phyloP scores from a whole-genome alignment of 2,113 vertebrate species.

The Amia ocellicauda region DNA sequence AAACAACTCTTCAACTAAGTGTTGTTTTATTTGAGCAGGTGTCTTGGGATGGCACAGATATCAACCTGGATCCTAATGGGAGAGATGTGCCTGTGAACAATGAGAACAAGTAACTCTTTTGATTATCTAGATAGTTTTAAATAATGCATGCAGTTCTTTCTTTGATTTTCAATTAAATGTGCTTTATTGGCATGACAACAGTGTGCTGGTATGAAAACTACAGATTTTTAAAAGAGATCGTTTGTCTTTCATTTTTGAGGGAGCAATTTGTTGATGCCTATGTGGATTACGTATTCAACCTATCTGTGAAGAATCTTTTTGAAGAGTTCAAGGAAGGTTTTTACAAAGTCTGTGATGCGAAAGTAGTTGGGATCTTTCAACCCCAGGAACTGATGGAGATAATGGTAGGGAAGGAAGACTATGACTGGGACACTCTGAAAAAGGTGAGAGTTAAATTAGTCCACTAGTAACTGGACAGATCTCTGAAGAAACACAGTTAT shows the following conservation, averaged over 20 bases:
- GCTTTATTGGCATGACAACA: too few relatives aligned
- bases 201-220: too few relatives aligned
- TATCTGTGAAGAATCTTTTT: slow-evolving; percentile 65
- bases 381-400: slow-evolving; percentile 70
- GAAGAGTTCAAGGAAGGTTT: slow-evolving; percentile 75
- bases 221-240: too few relatives aligned
- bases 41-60: slow-evolving; percentile 9
- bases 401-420: slow-evolving; percentile 64
- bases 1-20: too few relatives aligned
- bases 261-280: slow-evolving; percentile 65
- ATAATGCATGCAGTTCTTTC: too few relatives aligned
- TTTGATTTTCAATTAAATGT: too few relatives aligned
- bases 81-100: slow-evolving; percentile 49
- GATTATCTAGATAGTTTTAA: too few relatives aligned
- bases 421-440: slow-evolving; percentile 69
- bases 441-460: too few relatives aligned
- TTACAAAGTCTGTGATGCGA: slow-evolving; percentile 66
- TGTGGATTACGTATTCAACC: slow-evolving; percentile 68
- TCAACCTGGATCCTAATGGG: slow-evolving; percentile 52
- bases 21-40: slow-evolving; percentile 46
- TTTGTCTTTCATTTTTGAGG: slow-evolving; percentile 45
- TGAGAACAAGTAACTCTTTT: slow-evolving; percentile 55
- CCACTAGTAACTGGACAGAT: too few relatives aligned
- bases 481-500: too few relatives aligned
- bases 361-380: slow-evolving; percentile 66